Percentiles rank a stretch among this genome's conserved stretches.
phyloP scores from a whole-genome alignment of 2,113 vertebrate genomes.

The Semicossyphus pulcher region DNA sequence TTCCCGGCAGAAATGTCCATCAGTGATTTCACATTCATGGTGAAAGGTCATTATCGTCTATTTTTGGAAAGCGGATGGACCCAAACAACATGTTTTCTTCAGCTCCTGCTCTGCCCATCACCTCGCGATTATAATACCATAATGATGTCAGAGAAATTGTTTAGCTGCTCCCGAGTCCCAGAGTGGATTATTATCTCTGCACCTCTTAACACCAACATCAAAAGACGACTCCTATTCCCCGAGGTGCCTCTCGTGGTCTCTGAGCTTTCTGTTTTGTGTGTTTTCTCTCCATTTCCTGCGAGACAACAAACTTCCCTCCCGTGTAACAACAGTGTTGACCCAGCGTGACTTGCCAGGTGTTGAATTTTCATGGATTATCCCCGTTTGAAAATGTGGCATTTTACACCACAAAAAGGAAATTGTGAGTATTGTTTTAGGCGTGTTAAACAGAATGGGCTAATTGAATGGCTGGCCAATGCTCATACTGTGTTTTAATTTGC shows the following conservation, averaged over 20 bases:
- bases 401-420: slow-evolving; percentile 48
- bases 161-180: slow-evolving; percentile 53
- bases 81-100: slow-evolving; percentile 17
- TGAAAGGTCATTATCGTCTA: background rate
- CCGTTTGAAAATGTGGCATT: slow-evolving; percentile 42
- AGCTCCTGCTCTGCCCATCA: slow-evolving; percentile 25
- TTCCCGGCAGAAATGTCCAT: no score
- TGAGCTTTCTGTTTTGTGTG: slow-evolving; percentile 21
- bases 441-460: slow-evolving; percentile 53
- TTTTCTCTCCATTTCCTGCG: slow-evolving; percentile 37
- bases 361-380: slow-evolving; percentile 33
- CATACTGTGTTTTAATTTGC: slow-evolving; percentile 62
- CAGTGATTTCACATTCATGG: background rate
- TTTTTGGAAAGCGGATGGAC: background rate
- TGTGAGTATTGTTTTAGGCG: background rate
- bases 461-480: slow-evolving; percentile 45
- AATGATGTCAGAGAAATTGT: slow-evolving; percentile 56
- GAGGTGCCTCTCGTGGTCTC: slow-evolving; percentile 33
- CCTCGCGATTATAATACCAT: slow-evolving; percentile 33
- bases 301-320: slow-evolving; percentile 45
- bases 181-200: slow-evolving; percentile 70
- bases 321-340: slow-evolving; percentile 54
- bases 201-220: slow-evolving; percentile 67
- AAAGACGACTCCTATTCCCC: slow-evolving; percentile 50
- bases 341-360: slow-evolving; percentile 44